Evolutionary conservation across 1,140 invertebrate genomes (phyloP).

Genomic region (Rhyzopertha dominica): DNA sequence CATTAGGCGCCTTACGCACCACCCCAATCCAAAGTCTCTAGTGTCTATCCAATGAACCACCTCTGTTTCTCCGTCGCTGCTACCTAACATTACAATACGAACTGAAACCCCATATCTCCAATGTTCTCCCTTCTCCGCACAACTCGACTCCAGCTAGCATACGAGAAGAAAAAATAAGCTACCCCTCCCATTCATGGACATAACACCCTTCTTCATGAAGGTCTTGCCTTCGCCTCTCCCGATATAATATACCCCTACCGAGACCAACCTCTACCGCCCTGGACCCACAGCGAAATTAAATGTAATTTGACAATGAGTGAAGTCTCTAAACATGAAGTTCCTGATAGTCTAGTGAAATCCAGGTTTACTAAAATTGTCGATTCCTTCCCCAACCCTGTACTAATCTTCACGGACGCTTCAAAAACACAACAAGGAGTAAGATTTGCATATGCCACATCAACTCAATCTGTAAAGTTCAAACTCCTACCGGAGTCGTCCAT

Average conservation of each 20-base stretch:
- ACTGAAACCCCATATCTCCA: too few relatives aligned
- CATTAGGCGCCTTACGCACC: neutral
- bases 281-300: neutral
- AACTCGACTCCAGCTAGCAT: too few relatives aligned
- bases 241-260: too few relatives aligned
- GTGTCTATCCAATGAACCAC: neutral
- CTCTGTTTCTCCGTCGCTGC: too few relatives aligned
- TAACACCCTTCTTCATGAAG: too few relatives aligned
- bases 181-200: too few relatives aligned
- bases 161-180: too few relatives aligned
- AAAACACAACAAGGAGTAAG: conserved; percentile 7
- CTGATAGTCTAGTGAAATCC: neutral
- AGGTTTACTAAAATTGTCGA: neutral
- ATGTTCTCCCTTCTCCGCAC: too few relatives aligned
- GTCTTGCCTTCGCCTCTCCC: too few relatives aligned
- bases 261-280: too few relatives aligned
- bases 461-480: neutral
- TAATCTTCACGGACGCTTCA: conserved; percentile 12
- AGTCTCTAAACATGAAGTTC: neutral
- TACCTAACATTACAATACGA: too few relatives aligned
- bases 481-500: conserved; percentile 8
- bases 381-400: neutral
- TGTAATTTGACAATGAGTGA: neutral
- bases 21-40: neutral
- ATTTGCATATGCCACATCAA: neutral